Evolutionary conservation across 2,113 vertebrate genomes (phyloP), one percentile per base, ranked within the genome.

Genomic region (Prinia subflava): DNA sequence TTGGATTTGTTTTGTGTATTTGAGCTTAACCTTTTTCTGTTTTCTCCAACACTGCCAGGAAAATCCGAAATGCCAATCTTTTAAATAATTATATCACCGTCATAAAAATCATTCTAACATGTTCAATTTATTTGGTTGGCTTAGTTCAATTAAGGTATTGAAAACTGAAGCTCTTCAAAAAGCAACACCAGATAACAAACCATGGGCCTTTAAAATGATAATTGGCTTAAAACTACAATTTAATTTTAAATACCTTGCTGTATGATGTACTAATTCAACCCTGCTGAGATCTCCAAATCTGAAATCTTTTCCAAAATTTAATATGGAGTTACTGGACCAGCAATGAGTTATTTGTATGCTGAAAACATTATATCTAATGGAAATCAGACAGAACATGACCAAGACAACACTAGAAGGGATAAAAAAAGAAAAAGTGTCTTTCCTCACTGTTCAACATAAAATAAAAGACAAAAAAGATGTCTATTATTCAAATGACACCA

Each of bases 11-110:
- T 94, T 95, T 90, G 60, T 90, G 15, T 88, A 82, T 91, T 95
- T 89, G 55, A 77, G 39, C 82, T 93, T 97, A 96, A 96, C 35
- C 55, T 94, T 95, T 80, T 96, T 84, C 73, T 95, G 28, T 46
- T 94, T 89, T 97, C 97, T 96, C 85, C 85, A 96, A 93, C 64
- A 77, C 60, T 95, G 68, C 93, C 93, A 96, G 91, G 93, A 97
- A 97, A 97, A 97, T 96, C 86, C 94, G 92, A 97, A 97, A 96
- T 95, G 80, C n/a, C 80, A 94, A 0, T 71, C 82, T 95, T 97
- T 95, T 87, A 94, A 85, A 79, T 95, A 95, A 94, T 97, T 67
- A 93, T 95, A 90, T 96, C 71, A 94, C 68, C 94, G 65, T 63
- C 84, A 92, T 95, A 96, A 98, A 97, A 97, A 64, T 91, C 8